phyloP scores from a whole-genome alignment of 2,797 vertebrate genomes.

The Hybognathus amarus region DNA sequence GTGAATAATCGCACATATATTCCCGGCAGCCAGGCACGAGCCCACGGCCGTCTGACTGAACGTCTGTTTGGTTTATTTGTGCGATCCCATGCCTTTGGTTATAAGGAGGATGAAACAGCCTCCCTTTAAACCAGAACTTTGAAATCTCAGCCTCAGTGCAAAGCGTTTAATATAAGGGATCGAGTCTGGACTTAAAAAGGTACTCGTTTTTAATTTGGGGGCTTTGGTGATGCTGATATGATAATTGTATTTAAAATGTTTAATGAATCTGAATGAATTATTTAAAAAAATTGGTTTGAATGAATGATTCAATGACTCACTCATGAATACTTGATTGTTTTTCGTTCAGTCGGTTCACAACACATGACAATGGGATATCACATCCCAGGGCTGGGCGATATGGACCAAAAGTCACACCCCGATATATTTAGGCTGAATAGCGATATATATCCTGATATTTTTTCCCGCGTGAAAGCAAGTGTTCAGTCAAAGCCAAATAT shows the following conservation, averaged over 20 bases:
- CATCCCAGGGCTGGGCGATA: too few species aligned
- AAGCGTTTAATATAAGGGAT: constrained; percentile 26
- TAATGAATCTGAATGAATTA: background rate
- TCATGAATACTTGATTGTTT: too few species aligned
- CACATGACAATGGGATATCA: too few species aligned
- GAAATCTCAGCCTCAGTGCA: constrained; percentile 25
- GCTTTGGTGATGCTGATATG: constrained; percentile 42
- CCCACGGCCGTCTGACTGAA: constrained; percentile 27
- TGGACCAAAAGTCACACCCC: too few species aligned
- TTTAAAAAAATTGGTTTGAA: too few species aligned
- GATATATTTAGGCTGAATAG: too few species aligned
- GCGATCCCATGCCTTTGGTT: background rate
- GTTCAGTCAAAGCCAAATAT: too few species aligned
- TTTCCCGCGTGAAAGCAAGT: too few species aligned
- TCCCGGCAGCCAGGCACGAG: constrained; percentile 22
- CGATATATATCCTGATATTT: too few species aligned
- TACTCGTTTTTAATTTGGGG: constrained; percentile 37
- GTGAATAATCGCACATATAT: constrained; percentile 51
- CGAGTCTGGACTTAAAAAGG: constrained; percentile 19
- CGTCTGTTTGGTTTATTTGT: constrained; percentile 34
- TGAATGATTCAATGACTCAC: too few species aligned
- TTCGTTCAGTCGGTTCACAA: too few species aligned
- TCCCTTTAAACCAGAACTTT: constrained; percentile 31
- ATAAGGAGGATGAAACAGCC: background rate
- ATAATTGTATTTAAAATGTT: background rate